Evolutionary conservation across 2,797 vertebrate species (phyloP).

Genomic region (Enteromius unitaeniatus): DNA sequence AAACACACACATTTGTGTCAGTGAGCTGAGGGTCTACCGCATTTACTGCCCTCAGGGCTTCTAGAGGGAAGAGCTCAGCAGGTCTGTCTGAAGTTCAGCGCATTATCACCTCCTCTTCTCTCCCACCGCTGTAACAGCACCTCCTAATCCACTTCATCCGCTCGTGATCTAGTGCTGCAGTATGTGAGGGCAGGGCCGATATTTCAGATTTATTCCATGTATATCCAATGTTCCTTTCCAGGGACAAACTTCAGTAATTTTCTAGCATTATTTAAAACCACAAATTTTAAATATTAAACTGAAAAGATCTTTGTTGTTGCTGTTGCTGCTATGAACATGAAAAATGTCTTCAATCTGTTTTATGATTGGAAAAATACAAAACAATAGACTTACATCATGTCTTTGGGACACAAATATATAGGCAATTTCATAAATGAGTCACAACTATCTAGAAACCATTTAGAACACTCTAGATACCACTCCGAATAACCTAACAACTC

Average conservation of each 20-base stretch:
- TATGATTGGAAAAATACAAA: neutral
- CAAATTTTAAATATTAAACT: neutral
- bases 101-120: conserved; percentile 60
- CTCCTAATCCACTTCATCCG: conserved; percentile 59
- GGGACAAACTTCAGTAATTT: neutral
- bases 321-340: neutral
- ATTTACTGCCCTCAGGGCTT: conserved; percentile 60
- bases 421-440: neutral
- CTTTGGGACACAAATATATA: neutral
- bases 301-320: neutral
- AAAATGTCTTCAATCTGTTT: neutral
- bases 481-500: neutral
- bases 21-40: conserved; percentile 43
- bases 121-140: conserved; percentile 38
- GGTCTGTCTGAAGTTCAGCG: conserved; percentile 63
- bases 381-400: neutral
- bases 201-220: conserved; percentile 21
- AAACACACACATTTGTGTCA: conserved; percentile 55
- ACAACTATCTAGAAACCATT: neutral
- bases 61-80: conserved; percentile 59
- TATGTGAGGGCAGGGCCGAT: neutral
- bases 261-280: neutral
- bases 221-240: neutral
- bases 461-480: neutral
- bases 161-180: conserved; percentile 15